Evolutionary conservation across 2,113 vertebrate species (phyloP).

Genomic region (Malurus alboscapulatus): DNA sequence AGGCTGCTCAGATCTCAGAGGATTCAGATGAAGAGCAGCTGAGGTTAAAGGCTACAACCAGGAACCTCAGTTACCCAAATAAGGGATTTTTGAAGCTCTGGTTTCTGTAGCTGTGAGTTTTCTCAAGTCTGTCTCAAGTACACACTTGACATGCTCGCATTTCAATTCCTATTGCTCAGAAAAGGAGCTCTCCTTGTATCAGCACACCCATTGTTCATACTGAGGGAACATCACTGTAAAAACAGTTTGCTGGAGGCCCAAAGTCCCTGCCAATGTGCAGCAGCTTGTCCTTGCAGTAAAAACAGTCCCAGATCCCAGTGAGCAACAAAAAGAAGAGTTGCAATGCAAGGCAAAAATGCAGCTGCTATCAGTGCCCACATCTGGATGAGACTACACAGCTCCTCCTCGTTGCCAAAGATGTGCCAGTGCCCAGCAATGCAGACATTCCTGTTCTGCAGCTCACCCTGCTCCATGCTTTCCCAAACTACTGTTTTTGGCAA

Average conservation of each 20-base stretch:
- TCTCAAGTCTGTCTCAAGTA: neutral
- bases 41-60: neutral
- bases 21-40: neutral
- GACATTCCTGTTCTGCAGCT: neutral
- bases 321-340: neutral
- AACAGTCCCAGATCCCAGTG: neutral
- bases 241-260: neutral
- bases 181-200: neutral
- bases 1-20: neutral
- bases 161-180: neutral
- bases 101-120: neutral
- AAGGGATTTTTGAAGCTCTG: neutral
- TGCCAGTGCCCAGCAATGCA: neutral
- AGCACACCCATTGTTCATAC: neutral
- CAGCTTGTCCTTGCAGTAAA: neutral
- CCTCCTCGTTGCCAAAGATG: neutral
- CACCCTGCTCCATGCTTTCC: neutral
- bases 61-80: neutral
- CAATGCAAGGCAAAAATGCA: slow-evolving; percentile 13
- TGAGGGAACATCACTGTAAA: neutral
- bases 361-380: neutral
- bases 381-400: neutral
- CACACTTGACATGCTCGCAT: accelerated
- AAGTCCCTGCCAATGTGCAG: neutral
- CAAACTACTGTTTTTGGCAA: neutral